Evolutionary conservation across 2,113 vertebrate species (phyloP).

Genomic region (Plecturocebus donacophilus): DNA sequence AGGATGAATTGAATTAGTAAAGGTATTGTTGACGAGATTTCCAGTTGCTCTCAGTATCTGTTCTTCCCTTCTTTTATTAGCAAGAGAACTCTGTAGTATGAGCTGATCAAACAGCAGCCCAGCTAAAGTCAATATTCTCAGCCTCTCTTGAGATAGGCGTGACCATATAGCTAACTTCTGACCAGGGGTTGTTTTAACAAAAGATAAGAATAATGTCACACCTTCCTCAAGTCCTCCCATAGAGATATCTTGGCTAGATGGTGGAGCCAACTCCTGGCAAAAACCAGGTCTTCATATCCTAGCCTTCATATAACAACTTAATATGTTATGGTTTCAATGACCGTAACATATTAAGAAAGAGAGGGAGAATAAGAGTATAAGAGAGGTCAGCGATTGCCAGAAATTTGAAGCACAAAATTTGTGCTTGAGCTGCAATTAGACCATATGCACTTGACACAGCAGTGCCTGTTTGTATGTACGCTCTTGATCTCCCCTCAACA

Average conservation of each 20-base stretch:
- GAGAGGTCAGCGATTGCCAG: background rate
- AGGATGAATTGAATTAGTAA: background rate
- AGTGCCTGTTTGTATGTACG: background rate
- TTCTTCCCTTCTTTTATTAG: slow-evolving; percentile 10
- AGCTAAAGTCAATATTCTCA: slow-evolving; percentile 33
- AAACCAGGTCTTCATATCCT: background rate
- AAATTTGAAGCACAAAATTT: background rate
- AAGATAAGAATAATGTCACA: background rate
- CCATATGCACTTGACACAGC: background rate
- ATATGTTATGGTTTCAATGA: background rate
- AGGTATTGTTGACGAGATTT: background rate
- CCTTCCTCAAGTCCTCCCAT: background rate
- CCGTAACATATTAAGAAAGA: background rate
- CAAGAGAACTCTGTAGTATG: background rate
- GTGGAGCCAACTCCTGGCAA: background rate
- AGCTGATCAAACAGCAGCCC: slow-evolving; percentile 10
- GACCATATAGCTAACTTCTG: background rate
- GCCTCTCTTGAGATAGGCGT: background rate
- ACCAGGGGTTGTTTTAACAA: background rate
- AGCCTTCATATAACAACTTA: background rate
- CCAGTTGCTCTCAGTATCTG: background rate
- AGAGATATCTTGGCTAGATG: background rate
- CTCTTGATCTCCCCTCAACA: background rate
- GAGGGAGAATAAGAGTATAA: background rate
- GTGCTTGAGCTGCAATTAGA: background rate